These are phyloP conservation scores for Steinernema khuongi DNA, from an alignment of 1,140 invertebrate genomes.

Conservation along the genomic window DNA sequence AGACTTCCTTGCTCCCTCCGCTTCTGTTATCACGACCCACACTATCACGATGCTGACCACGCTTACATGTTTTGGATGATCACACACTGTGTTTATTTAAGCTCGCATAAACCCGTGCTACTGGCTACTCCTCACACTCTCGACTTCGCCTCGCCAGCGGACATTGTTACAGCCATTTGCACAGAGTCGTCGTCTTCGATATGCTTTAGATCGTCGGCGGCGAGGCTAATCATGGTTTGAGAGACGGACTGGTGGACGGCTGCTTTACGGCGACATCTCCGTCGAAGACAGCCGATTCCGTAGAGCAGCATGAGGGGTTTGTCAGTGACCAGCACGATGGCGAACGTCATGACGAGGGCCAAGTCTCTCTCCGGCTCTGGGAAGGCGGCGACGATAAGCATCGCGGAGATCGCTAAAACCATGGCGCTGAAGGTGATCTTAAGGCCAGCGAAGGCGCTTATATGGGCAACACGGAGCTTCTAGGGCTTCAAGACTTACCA, in stretches of 20 bases:
- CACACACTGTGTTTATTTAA: too few species aligned
- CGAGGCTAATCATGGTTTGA: background rate
- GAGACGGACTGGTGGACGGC: background rate
- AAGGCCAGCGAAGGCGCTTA: too few species aligned
- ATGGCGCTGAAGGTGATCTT: background rate
- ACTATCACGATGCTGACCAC: too few species aligned
- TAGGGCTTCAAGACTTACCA: conserved; percentile 35
- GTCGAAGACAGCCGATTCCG: background rate
- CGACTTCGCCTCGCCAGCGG: background rate
- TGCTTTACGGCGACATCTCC: background rate
- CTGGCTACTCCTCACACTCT: background rate
- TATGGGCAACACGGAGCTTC: too few species aligned
- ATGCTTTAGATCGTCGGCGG: background rate
- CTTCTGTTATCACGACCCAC: too few species aligned
- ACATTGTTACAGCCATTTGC: background rate
- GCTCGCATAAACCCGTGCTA: too few species aligned
- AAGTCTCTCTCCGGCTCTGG: conserved; percentile 37
- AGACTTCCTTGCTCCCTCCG: too few species aligned
- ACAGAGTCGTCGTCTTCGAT: background rate
- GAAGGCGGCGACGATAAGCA: conserved; percentile 28
- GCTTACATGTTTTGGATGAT: too few species aligned
- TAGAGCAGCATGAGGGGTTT: conserved; percentile 34
- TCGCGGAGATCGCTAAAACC: conserved; percentile 30
- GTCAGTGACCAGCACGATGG: conserved; percentile 34
- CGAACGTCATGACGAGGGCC: conserved; percentile 33